Conservation (phyloP, 2,113 vertebrate genomes). For the Colius striatus region DNA sequence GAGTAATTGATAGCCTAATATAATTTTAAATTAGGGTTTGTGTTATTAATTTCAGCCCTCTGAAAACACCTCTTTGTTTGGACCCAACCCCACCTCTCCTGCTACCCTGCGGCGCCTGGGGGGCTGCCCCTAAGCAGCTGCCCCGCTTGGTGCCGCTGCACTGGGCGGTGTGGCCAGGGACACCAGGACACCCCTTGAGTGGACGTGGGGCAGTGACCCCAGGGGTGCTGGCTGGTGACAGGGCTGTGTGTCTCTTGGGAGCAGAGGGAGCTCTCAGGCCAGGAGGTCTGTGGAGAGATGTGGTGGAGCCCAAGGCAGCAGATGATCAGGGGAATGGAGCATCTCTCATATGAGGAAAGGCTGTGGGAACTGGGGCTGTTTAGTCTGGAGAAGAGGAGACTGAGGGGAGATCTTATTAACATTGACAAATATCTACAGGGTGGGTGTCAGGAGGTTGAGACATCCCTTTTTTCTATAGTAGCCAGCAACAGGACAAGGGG, state of each 20-base stretch:
- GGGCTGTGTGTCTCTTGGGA: fast-evolving
- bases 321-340: no score
- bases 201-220: fast-evolving
- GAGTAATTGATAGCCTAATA: conserved; percentile 71
- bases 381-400: no score
- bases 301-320: not conserved
- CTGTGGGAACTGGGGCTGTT: no score
- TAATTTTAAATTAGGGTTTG: conserved; percentile 71
- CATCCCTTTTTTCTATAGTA: no score
- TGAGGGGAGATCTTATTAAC: no score
- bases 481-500: no score
- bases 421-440: no score
- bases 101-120: not conserved
- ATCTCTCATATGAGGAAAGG: no score
- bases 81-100: not conserved
- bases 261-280: not conserved
- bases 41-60: conserved; percentile 64
- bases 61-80: conserved; percentile 49
- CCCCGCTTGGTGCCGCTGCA: not conserved
- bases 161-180: fast-evolving
- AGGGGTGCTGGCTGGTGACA: not conserved
- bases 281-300: not conserved
- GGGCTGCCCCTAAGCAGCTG: not conserved
- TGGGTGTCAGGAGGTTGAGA: no score
- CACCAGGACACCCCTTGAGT: fast-evolving